phyloP scores from a whole-genome alignment of 1,140 invertebrate species.

The Steinernema feltiae region DNA sequence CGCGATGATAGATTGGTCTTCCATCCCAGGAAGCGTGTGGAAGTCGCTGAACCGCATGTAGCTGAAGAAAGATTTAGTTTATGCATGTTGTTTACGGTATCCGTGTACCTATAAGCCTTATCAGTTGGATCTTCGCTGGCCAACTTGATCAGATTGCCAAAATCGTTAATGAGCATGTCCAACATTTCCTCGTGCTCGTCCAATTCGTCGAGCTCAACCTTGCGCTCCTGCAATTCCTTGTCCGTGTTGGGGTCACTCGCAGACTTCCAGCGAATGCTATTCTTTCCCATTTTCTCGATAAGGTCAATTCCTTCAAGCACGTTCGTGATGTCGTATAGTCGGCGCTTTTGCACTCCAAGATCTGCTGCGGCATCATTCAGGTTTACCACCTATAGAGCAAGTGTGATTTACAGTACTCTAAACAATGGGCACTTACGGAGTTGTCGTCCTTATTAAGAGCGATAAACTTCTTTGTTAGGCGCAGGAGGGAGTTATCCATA shows the following conservation, averaged over 20 bases:
- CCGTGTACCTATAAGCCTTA: conserved; percentile 43
- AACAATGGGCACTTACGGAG: conserved; percentile 23
- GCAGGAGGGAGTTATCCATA: conserved; percentile 45
- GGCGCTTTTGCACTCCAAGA: conserved; percentile 55
- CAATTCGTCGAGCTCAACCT: conserved; percentile 39
- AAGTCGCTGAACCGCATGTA: conserved; percentile 47
- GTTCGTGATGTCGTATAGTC: conserved; percentile 65
- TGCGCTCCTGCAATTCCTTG: conserved; percentile 32
- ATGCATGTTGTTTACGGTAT: neutral
- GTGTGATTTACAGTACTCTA: conserved; percentile 14
- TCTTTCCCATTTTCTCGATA: conserved; percentile 64
- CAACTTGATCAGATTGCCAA: conserved; percentile 42
- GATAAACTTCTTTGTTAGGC: conserved; percentile 51
- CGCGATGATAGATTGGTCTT: conserved; percentile 46
- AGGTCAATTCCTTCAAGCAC: conserved; percentile 64
- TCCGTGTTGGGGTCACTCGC: conserved; percentile 15
- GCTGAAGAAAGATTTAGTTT: conserved; percentile 41
- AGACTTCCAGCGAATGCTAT: conserved; percentile 58
- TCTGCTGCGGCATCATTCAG: conserved; percentile 52
- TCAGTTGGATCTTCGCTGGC: conserved; percentile 50
- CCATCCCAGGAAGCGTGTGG: conserved; percentile 36
- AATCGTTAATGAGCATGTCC: conserved; percentile 37
- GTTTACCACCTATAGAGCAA: conserved; percentile 45
- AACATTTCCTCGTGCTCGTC: conserved; percentile 33
- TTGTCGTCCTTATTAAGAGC: conserved; percentile 44